Base-by-base conservation (phyloP, 2,888 invertebrate genomes). In the Chrysomela aeneicollis region DNA sequence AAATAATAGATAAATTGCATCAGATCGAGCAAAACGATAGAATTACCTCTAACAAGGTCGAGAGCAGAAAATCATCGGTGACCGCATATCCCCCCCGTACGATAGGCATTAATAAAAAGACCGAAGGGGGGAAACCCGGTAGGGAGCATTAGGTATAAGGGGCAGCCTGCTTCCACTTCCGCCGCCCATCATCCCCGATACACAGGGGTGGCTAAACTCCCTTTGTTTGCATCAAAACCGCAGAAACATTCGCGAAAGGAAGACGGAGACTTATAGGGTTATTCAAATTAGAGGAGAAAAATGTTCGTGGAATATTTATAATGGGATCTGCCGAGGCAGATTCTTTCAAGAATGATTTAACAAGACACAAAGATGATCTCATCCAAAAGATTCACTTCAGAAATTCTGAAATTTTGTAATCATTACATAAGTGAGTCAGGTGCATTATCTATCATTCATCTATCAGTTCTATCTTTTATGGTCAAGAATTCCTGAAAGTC, bases 211-310 rank as follows among this genome's bases (percentile, higher is more conserved):
- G 64, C 67, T 62, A 59, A 65, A 64, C 70, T 71, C 76, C 77
- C 77, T 75, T 77, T 77, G 76, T 76, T 77, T 77, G 76, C 75
- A 76, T 76, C 75, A 72, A 26, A 76, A 77, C 77, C 77, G 68
- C 77, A 75, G 69, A 67, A n/a, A 42, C 42, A 42, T 8, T 42
- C 42, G 42, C 42, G 42, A 42, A 15, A 42, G 42, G 12, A 42
- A 42, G 42, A 42, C 42, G 10, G 35, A 35, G 35, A 42, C 12
- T 8, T 42, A 42, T 15, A 42, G 42, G 42, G 42, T 15, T 42
- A 42, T 42, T 42, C 42, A 42, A 15, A 42, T 42, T 42, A 26
- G n/a, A n/a, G 26, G 26, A 26, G 26, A 26, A 26, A 26, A 26
- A 6, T 26, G 26, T 6, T 3, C 26, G 6, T 26, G 6, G n/a